phyloP scores from a whole-genome alignment of 2,888 invertebrate genomes.

The Macrosoma leucophasiata region DNA sequence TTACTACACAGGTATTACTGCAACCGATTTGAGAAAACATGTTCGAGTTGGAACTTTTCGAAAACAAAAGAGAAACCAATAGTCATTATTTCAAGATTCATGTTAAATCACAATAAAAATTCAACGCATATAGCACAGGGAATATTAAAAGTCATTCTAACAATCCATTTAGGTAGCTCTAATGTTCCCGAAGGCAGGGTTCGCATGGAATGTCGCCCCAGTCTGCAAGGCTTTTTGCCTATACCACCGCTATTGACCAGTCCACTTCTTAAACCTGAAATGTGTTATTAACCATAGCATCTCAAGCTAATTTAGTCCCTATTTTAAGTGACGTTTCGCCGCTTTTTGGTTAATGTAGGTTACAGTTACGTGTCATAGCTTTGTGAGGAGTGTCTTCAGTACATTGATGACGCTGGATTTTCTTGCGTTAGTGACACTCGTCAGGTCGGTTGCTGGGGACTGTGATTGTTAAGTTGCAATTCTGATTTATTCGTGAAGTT shows the following conservation, averaged over 20 bases:
- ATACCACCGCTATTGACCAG: slow-evolving; percentile 56
- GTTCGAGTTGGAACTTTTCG: no score
- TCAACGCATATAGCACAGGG: slow-evolving; percentile 27
- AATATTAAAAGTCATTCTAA: slow-evolving; percentile 39
- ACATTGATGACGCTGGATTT: slow-evolving; percentile 35
- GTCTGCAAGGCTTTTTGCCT: slow-evolving; percentile 64
- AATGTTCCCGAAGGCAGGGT: slow-evolving; percentile 40
- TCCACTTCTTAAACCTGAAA: slow-evolving; percentile 9
- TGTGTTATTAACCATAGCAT: slow-evolving; percentile 11
- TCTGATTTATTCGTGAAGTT: slow-evolving; percentile 29
- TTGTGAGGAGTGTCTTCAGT: slow-evolving; percentile 19
- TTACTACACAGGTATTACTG: no score
- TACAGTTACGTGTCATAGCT: slow-evolving; percentile 8
- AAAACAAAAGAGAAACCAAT: no score
- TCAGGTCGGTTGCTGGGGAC: slow-evolving; percentile 32
- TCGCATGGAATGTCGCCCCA: slow-evolving; percentile 54
- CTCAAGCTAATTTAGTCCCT: slow-evolving; percentile 10
- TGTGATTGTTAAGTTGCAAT: slow-evolving; percentile 28
- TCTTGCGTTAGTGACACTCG: slow-evolving; percentile 32
- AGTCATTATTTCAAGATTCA: no score
- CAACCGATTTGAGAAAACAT: no score
- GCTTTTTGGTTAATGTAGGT: neutral
- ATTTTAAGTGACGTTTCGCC: slow-evolving; percentile 9
- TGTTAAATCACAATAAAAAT: no score
- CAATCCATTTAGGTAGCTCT: slow-evolving; percentile 45